phyloP scores from a whole-genome alignment of 2,113 vertebrate genomes.

The Oenanthe oenanthe region DNA sequence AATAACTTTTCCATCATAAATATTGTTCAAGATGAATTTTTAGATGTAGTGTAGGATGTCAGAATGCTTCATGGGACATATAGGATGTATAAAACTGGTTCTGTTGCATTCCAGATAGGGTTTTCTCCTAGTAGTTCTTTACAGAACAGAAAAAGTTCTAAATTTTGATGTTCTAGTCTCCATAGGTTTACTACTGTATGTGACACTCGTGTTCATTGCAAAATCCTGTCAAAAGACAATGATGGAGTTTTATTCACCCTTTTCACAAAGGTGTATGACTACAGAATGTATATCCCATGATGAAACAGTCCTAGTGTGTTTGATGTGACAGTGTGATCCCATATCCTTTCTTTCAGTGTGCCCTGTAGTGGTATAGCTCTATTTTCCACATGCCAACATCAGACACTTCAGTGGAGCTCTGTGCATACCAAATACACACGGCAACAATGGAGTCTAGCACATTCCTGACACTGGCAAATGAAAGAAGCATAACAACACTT shows the following conservation, averaged over 20 bases:
- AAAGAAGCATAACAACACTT: neutral
- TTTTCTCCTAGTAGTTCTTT: neutral
- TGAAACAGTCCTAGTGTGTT: neutral
- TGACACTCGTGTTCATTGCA: neutral
- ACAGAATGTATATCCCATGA: neutral
- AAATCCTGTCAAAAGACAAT: neutral
- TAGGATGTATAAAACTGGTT: neutral
- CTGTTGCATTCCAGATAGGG: fast-evolving
- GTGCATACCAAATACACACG: fast-evolving
- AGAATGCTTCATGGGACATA: neutral
- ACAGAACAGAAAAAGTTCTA: neutral
- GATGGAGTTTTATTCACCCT: neutral
- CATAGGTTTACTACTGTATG: neutral
- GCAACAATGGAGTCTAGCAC: neutral
- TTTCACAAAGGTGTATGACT: neutral
- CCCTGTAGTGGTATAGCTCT: neutral
- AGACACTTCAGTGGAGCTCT: neutral
- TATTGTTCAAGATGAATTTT: neutral
- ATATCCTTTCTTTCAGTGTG: neutral
- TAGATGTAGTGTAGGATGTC: neutral
- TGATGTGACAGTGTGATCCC: neutral
- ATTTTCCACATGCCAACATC: neutral
- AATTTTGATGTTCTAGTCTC: neutral
- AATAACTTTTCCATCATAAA: neutral
- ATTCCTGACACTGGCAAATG: neutral